phyloP scores from a whole-genome alignment of 2,797 vertebrate genomes.

The Xiphophorus birchmanni region DNA sequence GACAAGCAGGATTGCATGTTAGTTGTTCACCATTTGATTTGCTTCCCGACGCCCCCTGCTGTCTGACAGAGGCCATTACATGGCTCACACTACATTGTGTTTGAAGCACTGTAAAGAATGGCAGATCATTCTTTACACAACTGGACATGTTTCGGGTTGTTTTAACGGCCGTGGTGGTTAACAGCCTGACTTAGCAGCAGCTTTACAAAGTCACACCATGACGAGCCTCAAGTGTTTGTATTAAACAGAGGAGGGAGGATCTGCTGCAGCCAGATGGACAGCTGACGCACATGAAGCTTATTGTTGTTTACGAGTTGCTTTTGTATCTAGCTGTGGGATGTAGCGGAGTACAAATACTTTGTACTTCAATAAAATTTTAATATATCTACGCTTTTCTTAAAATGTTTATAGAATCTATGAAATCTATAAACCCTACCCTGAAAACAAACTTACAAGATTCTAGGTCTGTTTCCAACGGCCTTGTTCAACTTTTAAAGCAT shows the following conservation, averaged over 20 bases:
- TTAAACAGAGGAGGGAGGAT: no score
- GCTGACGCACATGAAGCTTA: constrained; percentile 24
- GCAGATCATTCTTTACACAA: constrained; percentile 31
- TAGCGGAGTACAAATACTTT: no score
- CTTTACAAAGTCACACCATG: no score
- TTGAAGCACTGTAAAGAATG: constrained; percentile 63
- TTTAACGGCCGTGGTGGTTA: constrained; percentile 10
- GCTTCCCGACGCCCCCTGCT: constrained; percentile 31
- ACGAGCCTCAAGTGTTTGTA: no score
- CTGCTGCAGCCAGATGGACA: constrained; percentile 22
- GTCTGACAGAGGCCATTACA: constrained; percentile 59
- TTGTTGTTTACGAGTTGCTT: constrained; percentile 18
- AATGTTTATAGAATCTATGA: no score
- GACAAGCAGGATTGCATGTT: constrained; percentile 44
- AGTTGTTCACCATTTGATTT: constrained; percentile 61
- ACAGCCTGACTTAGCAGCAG: neutral
- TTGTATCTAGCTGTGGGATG: neutral
- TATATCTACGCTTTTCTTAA: no score
- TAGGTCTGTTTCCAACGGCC: neutral
- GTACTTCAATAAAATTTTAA: no score
- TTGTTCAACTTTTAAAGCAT: neutral
- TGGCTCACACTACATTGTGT: constrained; percentile 45
- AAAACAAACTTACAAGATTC: neutral
- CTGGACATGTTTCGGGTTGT: neutral
- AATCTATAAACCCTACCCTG: no score